A percentile compares a stretch with the other conserved stretches of the same genome.
These are phyloP conservation scores for Regulus satrapa DNA, from an alignment of 2,113 vertebrate species.

Conservation along the genomic window DNA sequence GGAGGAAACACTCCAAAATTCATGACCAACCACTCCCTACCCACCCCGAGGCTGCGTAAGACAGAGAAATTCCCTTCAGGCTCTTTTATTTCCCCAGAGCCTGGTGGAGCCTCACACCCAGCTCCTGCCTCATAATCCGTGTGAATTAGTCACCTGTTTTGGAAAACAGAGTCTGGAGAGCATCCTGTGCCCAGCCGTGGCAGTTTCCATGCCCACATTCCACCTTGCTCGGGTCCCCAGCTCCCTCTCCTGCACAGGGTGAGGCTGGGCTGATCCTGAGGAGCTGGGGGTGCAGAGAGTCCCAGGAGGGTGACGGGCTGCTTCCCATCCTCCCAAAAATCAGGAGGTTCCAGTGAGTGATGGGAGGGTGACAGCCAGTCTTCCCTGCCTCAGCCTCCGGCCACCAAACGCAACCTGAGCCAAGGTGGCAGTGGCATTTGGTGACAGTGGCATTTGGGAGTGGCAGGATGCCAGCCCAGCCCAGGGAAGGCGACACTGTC, in stretches of 20 bases:
- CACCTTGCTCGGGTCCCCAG: fast-evolving
- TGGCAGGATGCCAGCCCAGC: not conserved
- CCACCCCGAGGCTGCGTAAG: not conserved
- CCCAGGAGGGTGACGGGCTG: fast-evolving
- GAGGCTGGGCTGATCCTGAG: not conserved
- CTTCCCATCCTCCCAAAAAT: not conserved
- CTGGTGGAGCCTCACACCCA: not conserved
- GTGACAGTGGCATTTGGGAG: not conserved
- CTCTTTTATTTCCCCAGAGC: not conserved
- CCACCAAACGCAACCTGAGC: not conserved
- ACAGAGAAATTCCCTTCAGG: not conserved
- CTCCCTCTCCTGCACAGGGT: not conserved
- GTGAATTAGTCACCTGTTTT: not conserved
- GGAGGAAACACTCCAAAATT: not conserved
- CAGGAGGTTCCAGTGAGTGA: fast-evolving
- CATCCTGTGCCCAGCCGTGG: not conserved
- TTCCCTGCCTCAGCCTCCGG: not conserved
- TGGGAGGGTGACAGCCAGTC: not conserved
- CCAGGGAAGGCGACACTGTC: not conserved
- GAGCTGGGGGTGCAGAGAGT: not conserved
- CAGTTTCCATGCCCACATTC: not conserved
- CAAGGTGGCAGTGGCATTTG: not conserved
- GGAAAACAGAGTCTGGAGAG: not conserved
- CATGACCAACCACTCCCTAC: not conserved
- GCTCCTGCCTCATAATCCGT: fast-evolving